Evolutionary conservation across 2,888 invertebrate genomes (phyloP).

Genomic region (Salticus scenicus): DNA sequence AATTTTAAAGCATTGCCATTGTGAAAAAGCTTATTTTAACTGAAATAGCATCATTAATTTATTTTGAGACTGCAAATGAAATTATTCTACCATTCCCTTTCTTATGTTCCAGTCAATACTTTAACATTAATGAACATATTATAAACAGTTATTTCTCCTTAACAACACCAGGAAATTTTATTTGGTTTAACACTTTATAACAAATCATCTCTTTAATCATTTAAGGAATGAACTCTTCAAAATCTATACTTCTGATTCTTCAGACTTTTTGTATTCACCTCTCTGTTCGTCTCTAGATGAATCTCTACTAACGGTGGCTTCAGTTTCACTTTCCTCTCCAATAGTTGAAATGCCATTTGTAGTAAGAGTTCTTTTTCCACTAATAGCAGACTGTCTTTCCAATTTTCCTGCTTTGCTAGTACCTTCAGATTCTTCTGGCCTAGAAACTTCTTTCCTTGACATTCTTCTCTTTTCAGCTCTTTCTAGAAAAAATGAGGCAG

Average conservation of each 20-base stretch:
- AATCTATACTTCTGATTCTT: slow-evolving; percentile 43
- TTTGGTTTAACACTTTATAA: too few relatives aligned
- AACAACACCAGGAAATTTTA: too few relatives aligned
- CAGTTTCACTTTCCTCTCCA: slow-evolving; percentile 22
- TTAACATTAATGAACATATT: too few relatives aligned
- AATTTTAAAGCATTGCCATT: too few relatives aligned
- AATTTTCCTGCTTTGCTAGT: slow-evolving; percentile 2
- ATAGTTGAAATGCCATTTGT: slow-evolving; percentile 26
- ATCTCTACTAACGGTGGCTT: not conserved
- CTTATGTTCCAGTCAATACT: too few relatives aligned
- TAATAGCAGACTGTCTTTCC: slow-evolving; percentile 46
- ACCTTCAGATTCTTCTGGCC: not conserved
- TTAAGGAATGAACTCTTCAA: too few relatives aligned
- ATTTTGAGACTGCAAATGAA: too few relatives aligned
- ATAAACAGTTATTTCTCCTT: too few relatives aligned
- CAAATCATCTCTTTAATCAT: too few relatives aligned
- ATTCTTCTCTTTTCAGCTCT: slow-evolving; percentile 28
- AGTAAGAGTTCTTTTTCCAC: not conserved
- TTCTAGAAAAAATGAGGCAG: slow-evolving; percentile 61
- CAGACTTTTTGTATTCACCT: slow-evolving; percentile 19
- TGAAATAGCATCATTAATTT: too few relatives aligned
- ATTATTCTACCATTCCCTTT: too few relatives aligned
- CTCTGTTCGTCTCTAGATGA: not conserved
- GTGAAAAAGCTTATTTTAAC: too few relatives aligned
- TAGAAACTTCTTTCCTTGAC: not conserved